Conservation (phyloP, 2,113 vertebrate species). For the Rhabdomys dilectus region DNA sequence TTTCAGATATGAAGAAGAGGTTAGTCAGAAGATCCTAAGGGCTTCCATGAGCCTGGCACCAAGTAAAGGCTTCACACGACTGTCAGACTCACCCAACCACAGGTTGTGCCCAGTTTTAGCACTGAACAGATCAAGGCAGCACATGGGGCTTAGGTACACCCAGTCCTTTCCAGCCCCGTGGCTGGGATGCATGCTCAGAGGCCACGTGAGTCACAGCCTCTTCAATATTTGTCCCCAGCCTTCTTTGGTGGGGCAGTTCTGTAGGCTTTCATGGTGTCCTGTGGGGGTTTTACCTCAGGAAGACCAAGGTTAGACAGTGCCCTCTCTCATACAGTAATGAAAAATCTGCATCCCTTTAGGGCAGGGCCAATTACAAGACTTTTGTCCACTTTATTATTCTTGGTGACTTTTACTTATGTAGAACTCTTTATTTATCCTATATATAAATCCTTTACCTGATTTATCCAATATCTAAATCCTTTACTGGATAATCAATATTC, state of each 20-base stretch:
- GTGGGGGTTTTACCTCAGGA: not conserved
- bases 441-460: not conserved
- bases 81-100: not conserved
- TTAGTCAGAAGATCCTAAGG: not conserved
- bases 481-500: not conserved
- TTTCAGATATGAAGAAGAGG: not conserved
- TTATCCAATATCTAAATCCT: not conserved
- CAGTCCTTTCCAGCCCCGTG: not conserved
- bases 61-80: not conserved
- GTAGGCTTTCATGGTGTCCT: not conserved
- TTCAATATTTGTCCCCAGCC: not conserved
- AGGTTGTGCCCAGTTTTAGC: not conserved
- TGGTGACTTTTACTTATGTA: not conserved
- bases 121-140: not conserved
- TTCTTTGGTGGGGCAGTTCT: not conserved
- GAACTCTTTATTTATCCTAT: not conserved
- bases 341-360: not conserved
- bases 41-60: not conserved
- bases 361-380: not conserved
- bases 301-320: not conserved
- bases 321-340: not conserved
- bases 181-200: not conserved
- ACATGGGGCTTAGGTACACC: not conserved
- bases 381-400: conserved; percentile 1
- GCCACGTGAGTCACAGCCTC: not conserved